Base-by-base conservation (phyloP, 2,797 vertebrate genomes). In the Lacerta bilineata region DNA sequence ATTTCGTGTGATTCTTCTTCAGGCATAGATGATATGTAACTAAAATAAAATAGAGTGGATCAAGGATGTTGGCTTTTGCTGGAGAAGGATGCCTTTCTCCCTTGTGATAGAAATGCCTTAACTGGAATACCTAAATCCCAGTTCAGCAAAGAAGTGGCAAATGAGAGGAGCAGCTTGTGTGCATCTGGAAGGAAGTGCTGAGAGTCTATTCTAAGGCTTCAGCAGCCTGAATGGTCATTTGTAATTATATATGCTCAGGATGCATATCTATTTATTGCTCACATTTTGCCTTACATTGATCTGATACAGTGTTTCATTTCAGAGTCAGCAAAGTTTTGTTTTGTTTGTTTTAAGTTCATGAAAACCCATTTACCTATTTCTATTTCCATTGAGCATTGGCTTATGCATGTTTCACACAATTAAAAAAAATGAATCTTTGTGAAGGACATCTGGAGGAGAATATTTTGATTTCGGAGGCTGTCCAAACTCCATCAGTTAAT, bases 211-310 rank as follows among this genome's bases (percentile, higher is more conserved):
- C n/a, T 36, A 55, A 75, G 79, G 25, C 29, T 13, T 1, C 0
- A 5, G 4, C 0, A 10, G 74, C 50, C 9, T 78, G 78, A 8
- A 23, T 86, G 72, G n/a, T 59, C 36, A 64, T 15, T 20, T 10
- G 61, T 82, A 75, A 61, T 43, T 59, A 27, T 83, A 77, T 86
- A 88, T 23, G 11, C 18, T 39, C 75, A 46, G 79, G 43, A 81
- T 80, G 41, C 41, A 5, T 27, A 66, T 81, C 86, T 88, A 66
- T 88, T 79, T 85, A 72, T 86, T 86, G 80, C 88, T 85, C 27
- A 68, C 68, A 29, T 84, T 82, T 79, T 87, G 75, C 41, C 80
- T 39, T 83, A 46, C 17, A 82, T 72, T 79, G 83, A 85, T 78
- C 25, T 72, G 74, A 83, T 86, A n/a, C 50, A 72, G 50, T 41